Percentiles rank a stretch among this genome's conserved stretches.
Conservation (phyloP, 2,797 vertebrate species). For the Cynodonichthys magdalenae region DNA sequence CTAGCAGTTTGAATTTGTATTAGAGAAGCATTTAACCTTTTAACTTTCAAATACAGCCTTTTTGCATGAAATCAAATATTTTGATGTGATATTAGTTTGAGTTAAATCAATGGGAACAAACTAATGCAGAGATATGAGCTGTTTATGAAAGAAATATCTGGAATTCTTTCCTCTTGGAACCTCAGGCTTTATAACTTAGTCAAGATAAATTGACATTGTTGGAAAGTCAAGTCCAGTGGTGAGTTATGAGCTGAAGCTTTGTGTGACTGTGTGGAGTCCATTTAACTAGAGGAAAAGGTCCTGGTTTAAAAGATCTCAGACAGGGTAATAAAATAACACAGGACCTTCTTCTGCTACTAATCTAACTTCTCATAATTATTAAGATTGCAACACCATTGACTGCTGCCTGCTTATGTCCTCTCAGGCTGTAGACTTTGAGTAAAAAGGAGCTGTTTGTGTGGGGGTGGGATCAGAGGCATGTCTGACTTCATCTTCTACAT, state of each 20-base stretch:
- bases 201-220: slow-evolving; percentile 63
- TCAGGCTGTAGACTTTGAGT: slow-evolving; percentile 26
- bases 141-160: slow-evolving; percentile 44
- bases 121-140: slow-evolving; percentile 35
- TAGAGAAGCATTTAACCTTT: slow-evolving; percentile 6
- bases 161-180: slow-evolving; percentile 45
- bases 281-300: slow-evolving; percentile 43
- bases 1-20: slow-evolving; percentile 9
- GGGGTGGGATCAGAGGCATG: slow-evolving; percentile 39
- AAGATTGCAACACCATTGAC: slow-evolving; percentile 46
- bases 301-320: slow-evolving; percentile 47
- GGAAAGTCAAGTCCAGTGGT: slow-evolving; percentile 65
- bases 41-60: slow-evolving; percentile 1
- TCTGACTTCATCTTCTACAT: slow-evolving; percentile 41
- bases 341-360: slow-evolving; percentile 35
- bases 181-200: slow-evolving; percentile 37
- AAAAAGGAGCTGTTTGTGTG: slow-evolving; percentile 32
- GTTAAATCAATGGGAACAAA: slow-evolving; percentile 35
- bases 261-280: slow-evolving; percentile 43
- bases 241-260: slow-evolving; percentile 57
- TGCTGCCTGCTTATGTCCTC: slow-evolving; percentile 21
- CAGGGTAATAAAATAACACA: slow-evolving; percentile 61
- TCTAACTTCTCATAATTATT: slow-evolving; percentile 36
- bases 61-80: slow-evolving; percentile 35
- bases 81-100: slow-evolving; percentile 37